Conservation (phyloP, 2,113 vertebrate species). For the Cavia aperea region DNA sequence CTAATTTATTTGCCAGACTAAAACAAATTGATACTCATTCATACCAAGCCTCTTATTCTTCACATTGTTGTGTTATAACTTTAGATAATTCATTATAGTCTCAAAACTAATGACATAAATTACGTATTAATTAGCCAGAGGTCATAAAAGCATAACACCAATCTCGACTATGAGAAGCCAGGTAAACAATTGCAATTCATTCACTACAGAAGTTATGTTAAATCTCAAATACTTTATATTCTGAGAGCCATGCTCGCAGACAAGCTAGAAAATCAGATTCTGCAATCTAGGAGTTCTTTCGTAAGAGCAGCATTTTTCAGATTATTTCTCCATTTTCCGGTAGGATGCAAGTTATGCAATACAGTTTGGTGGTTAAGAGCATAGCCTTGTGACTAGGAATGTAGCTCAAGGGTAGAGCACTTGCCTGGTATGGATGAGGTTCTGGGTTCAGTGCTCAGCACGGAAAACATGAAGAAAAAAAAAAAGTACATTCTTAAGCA, state of each 20-base stretch:
- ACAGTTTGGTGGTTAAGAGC: neutral
- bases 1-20: constrained; percentile 2
- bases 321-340: neutral
- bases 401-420: neutral
- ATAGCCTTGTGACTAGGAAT: neutral
- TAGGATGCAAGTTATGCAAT: neutral
- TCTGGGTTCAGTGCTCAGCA: neutral
- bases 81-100: neutral
- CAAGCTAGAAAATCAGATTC: neutral
- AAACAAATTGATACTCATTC: constrained; percentile 4
- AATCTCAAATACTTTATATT: constrained; percentile 2
- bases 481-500: neutral
- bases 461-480: neutral
- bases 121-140: constrained; percentile 17
- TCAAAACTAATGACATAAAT: constrained; percentile 6
- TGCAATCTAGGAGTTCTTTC: neutral
- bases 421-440: neutral
- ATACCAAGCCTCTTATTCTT: neutral
- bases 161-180: neutral
- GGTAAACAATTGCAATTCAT: neutral
- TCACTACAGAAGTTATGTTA: constrained; percentile 3
- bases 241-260: neutral
- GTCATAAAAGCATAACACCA: neutral
- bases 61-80: neutral
- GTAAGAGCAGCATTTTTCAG: neutral